Base-by-base conservation (phyloP, 1,140 invertebrate species). In the Eriocheir sinensis region DNA sequence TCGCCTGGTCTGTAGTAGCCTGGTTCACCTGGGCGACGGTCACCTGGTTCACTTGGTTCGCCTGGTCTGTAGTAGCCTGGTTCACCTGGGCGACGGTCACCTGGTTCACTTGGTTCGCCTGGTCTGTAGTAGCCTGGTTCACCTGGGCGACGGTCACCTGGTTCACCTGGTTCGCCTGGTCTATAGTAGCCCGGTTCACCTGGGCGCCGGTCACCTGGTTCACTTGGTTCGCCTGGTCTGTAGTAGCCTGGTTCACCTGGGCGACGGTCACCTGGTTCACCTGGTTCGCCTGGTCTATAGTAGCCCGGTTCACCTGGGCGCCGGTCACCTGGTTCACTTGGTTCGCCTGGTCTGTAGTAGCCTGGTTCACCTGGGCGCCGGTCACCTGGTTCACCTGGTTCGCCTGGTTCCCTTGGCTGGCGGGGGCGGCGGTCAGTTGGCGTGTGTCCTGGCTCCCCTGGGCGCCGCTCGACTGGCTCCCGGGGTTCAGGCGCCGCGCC, bases 41-140 rank as follows among this genome's bases (percentile, higher is more conserved):
- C 89, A 34, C 30, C 32, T 72, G 27, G 89, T 72, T 91, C 89
- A 41, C 89, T 48, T 91, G 89, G 85, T 86, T 86, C 85, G 8
- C 85, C 85, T 12, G 85, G 86, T 9, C 86, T 38, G n/a, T 41
- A 41, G 86, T 89, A 36, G 27, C n/a, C 40, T 89, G 86, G 86
- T 89, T 89, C 86, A 9, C 86, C 86, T 41, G 86, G 86, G 3
- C 41, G 6, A 12, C 86, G 36, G 40, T 89, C 86, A 2, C n/a
- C 40, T 89, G 88, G 88, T 53, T 89, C 88, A 48, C 44, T n/a
- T 89, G 38, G 34, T 88, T 36, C 40, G 15, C 85, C 40, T 1
- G 40, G 38, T 3, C 44, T 32, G 30, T 30, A n/a, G 30, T 53
- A 32, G 0, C 36, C 41, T 89, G 38, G 38, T 89, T 53, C 38